These are phyloP conservation scores for Dendrocincla fuliginosa DNA, from an alignment of 2,797 vertebrate genomes.

Conservation along the genomic window DNA sequence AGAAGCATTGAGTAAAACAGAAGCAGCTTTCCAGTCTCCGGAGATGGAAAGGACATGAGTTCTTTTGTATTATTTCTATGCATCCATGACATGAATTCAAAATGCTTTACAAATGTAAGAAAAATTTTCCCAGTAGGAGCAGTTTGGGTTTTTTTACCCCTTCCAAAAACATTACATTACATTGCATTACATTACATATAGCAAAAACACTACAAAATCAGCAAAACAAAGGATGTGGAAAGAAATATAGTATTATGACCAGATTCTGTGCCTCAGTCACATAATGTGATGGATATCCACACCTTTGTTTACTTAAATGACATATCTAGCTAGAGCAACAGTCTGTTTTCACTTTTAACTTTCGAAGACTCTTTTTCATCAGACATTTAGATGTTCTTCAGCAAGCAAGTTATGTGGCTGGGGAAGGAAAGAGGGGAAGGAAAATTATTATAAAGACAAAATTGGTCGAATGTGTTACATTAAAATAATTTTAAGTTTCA, in stretches of 20 bases:
- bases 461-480: neutral
- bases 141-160: rapidly evolving
- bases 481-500: neutral
- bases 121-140: neutral
- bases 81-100: neutral
- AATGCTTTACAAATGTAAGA: neutral
- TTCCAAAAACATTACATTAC: neutral
- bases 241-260: neutral
- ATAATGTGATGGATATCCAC: neutral
- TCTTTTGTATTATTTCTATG: neutral
- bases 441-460: neutral
- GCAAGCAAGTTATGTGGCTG: neutral
- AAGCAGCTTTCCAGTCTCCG: neutral
- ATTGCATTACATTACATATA: neutral
- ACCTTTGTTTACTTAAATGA: neutral
- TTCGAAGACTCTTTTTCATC: neutral
- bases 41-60: neutral
- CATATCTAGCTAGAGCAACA: neutral
- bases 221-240: neutral
- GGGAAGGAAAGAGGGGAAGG: neutral
- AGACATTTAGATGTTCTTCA: neutral
- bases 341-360: neutral
- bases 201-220: neutral
- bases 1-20: neutral
- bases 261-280: neutral